Percentiles rank a stretch among this genome's conserved stretches.
Conservation (phyloP, 2,888 invertebrate species). For the Crocallis elinguaria region DNA sequence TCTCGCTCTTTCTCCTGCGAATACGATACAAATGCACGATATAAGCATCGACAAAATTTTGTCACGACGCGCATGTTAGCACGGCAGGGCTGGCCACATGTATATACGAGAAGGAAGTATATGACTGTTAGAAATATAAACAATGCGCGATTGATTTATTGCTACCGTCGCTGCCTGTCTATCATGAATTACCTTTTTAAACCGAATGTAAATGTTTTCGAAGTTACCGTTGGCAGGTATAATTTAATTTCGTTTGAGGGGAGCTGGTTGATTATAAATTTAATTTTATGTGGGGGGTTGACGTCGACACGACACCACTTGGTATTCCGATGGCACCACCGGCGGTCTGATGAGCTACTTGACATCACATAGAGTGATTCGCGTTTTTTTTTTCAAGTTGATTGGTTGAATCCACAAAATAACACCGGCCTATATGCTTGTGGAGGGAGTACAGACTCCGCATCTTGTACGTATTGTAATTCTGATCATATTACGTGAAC, state of each 20-base stretch:
- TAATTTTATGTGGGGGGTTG: constrained; percentile 76
- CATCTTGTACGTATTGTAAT: neutral
- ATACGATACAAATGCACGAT: no score
- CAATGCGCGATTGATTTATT: no score
- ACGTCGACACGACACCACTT: constrained; percentile 63
- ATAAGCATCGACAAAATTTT: no score
- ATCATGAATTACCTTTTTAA: constrained; percentile 50
- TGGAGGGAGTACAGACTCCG: neutral
- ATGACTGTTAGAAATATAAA: no score
- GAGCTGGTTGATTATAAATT: constrained; percentile 80
- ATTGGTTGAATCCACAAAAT: constrained; percentile 28
- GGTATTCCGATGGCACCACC: constrained; percentile 72
- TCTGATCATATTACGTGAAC: neutral
- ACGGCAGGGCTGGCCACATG: no score
- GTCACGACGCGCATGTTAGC: no score
- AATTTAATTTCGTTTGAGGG: constrained; percentile 78
- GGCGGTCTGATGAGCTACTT: constrained; percentile 63
- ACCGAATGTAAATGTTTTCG: constrained; percentile 76
- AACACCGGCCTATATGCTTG: neutral
- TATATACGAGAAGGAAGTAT: no score
- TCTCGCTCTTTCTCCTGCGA: no score
- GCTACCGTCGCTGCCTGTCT: constrained; percentile 5
- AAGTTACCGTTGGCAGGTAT: constrained; percentile 73
- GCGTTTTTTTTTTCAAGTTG: constrained; percentile 38
- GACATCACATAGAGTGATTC: constrained; percentile 55